phyloP scores from a whole-genome alignment of 2,797 vertebrate genomes.

The Heterohyrax brucei region DNA sequence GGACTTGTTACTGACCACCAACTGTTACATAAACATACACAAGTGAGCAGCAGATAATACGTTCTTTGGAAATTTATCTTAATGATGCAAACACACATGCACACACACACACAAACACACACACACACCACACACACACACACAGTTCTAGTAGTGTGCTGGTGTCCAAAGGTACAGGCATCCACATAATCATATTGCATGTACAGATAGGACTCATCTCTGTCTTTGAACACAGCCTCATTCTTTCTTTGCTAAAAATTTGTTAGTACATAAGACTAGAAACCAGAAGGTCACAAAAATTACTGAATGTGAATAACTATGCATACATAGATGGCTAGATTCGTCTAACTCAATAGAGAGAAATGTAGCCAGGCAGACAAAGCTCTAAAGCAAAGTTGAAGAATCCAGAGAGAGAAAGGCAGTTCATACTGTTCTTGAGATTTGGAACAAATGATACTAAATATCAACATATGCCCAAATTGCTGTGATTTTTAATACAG shows the following conservation, averaged over 20 bases:
- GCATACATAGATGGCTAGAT: background rate
- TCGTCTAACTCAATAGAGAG: constrained; percentile 7
- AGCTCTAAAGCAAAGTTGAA: background rate
- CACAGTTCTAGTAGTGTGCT: background rate
- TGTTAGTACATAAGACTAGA: background rate
- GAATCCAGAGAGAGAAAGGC: constrained; percentile 24
- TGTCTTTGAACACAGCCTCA: background rate
- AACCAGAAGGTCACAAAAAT: background rate
- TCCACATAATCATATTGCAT: background rate
- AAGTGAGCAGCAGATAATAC: background rate
- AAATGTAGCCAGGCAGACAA: background rate
- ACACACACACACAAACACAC: background rate
- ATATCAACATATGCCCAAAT: background rate
- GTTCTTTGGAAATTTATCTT: background rate
- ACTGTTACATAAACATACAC: background rate
- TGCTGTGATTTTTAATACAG: background rate
- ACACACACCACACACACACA: background rate
- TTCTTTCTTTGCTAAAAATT: background rate
- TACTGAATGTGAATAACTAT: background rate
- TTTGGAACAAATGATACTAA: background rate
- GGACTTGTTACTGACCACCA: background rate
- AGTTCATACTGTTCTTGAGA: background rate
- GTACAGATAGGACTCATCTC: background rate
- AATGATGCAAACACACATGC: background rate
- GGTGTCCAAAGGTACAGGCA: background rate